Base-by-base conservation (phyloP, 2,113 vertebrate genomes). In the Geococcyx californianus region DNA sequence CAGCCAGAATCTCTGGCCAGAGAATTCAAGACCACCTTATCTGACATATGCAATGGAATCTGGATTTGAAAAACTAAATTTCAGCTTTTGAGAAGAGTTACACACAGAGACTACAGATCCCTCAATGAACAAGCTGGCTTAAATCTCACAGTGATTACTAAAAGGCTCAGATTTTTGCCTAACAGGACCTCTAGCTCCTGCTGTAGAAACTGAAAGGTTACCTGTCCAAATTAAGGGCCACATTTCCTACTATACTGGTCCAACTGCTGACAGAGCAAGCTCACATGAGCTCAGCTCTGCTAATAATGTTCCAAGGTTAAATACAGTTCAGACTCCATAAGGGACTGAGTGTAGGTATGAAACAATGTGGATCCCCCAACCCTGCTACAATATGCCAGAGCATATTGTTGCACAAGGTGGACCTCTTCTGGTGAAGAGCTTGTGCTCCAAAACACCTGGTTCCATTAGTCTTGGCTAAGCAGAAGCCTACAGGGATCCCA, bases 361-460 rank as follows among this genome's bases (percentile, higher is more conserved):
- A 78, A 90, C 72, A 89, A 73, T 21, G 38, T 0, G 0, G 82
- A 34, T 23, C 74, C 40, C 78, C 13, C 36, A 73, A 4, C 47
- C 52, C 68, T 33, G 29, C 31, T 49, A 29, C 82, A 58, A 16
- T 3, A 16, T 12, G 59, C 56, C 84, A 80, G 47, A 13, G 45
- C 51, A 79, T 87, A 67, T 26, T 77, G 76, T 66, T 90, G 94
- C 87, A 96, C 94, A 92, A 90, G 91, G 84, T 84, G 92, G 78
- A 95, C 94, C 90, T 89, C 96, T 94, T 94, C 95, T 95, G 80
- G 80, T 80, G 67, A 95, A 44, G 31, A 87, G 62, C 78, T 55
- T 66, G 69, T 63, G 81, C 75, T 96, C 83, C 63, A 40, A 23
- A 97, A 86, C 78, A 92, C 80, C 74, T 94, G 80, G 83, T 51